Evolutionary conservation across 2,113 vertebrate genomes (phyloP).

Genomic region (Hippolais icterina): DNA sequence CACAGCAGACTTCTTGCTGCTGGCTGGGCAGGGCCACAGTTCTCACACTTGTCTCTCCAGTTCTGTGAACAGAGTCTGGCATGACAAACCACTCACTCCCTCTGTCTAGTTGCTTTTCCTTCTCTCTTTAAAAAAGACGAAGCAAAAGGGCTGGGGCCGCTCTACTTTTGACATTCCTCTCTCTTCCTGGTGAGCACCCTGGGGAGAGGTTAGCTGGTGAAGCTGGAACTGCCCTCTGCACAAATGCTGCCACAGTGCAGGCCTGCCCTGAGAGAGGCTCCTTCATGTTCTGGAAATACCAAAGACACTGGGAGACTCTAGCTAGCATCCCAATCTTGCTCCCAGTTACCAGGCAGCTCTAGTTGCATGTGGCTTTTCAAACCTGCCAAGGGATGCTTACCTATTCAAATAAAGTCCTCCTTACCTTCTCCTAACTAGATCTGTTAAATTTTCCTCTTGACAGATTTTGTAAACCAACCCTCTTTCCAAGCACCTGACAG

Average conservation of each 20-base stretch:
- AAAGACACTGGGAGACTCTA: neutral
- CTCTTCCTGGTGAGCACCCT: neutral
- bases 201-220: neutral
- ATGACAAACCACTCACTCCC: neutral
- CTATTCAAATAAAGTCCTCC: neutral
- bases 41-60: neutral
- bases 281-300: neutral
- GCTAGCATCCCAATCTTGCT: neutral
- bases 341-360: neutral
- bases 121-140: neutral
- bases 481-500: neutral
- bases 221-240: neutral
- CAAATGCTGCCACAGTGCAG: neutral
- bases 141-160: neutral
- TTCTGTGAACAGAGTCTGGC: neutral
- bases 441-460: neutral
- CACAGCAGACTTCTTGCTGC: neutral
- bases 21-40: neutral
- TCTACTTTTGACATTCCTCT: neutral
- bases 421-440: neutral
- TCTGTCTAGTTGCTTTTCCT: neutral
- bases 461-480: neutral
- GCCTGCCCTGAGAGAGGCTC: neutral
- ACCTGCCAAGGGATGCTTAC: neutral
- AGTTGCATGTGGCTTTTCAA: neutral